Base-by-base conservation (phyloP, 2,888 invertebrate genomes). In the Drosophila silvestris region DNA sequence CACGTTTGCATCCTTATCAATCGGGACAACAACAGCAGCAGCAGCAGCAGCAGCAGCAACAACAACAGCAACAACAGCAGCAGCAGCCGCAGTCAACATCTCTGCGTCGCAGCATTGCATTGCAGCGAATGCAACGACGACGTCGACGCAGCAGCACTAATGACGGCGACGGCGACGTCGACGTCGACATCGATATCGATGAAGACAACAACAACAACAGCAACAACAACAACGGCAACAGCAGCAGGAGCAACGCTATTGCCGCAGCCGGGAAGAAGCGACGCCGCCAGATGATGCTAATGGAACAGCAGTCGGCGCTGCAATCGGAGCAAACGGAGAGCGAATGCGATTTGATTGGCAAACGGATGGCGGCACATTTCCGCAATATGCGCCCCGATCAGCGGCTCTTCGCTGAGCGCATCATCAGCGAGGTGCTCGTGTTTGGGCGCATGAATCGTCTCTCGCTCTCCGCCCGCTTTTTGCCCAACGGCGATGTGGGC, bases 401-500 rank as follows among this genome's bases (percentile, higher is more conserved):
- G 60, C 79, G 89, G 1, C 88, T 86, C 32, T 87, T 64, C 7
- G 85, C 85, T 16, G 85, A 86, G 51, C 74, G 82, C 59, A 85
- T 86, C 60, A 87, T 86, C 58, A 78, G 85, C 32, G 88, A 86
- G 47, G 89, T 86, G 56, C 63, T 86, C 0, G 72, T 86, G 50
- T 87, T 71, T 47, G 86, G 86, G 3, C 85, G 86, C 9, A 81
- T 86, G 85, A 85, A 86, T 75, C 82, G 73, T 1, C 63, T 86
- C 10, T 74, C 85, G 1, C 53, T 85, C 33, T 74, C 81, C 5
- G 70, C 85, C 1, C 76, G 79, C 3, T 85, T 85, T 35, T 22
- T 83, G 60, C 81, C 86, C 54, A 67, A 66, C 54, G 73, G 67
- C 53, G 54, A 37, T 16, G 30, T 32, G 26, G 72, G 32, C 6